These are phyloP conservation scores for Notarius quadriscutis DNA, from an alignment of 2,113 vertebrate genomes.

Conservation along the genomic window DNA sequence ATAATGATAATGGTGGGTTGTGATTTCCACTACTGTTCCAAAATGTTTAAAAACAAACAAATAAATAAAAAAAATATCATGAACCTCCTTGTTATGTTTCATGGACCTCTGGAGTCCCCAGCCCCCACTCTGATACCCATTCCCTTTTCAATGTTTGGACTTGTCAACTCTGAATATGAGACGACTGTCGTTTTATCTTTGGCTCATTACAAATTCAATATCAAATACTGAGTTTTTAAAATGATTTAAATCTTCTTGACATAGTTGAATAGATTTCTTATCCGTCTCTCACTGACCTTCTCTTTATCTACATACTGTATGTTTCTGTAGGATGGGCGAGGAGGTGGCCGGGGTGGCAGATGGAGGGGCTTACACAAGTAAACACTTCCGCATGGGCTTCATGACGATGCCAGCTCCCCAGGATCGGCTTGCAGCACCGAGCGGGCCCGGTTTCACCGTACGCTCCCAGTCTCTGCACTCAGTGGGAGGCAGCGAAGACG, in stretches of 20 bases:
- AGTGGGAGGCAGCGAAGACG: constrained; percentile 85
- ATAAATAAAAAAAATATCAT: background rate
- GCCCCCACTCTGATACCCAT: too few species aligned
- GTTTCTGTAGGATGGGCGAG: constrained; percentile 83
- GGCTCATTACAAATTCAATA: background rate
- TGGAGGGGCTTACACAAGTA: constrained; percentile 80
- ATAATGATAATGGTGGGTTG: background rate
- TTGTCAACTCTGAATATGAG: background rate
- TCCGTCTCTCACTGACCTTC: background rate
- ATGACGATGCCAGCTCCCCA: constrained; percentile 97
- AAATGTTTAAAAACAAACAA: background rate
- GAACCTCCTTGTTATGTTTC: background rate
- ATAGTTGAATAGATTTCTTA: background rate
- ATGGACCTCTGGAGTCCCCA: background rate
- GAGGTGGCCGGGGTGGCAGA: constrained; percentile 84
- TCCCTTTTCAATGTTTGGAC: background rate
- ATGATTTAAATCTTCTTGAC: background rate
- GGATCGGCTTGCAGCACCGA: constrained; percentile 85
- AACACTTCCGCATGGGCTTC: constrained; percentile 95
- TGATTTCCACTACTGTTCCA: background rate
- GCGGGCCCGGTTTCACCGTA: constrained; percentile 86
- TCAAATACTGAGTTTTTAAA: background rate
- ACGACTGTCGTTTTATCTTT: background rate
- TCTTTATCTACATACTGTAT: background rate
- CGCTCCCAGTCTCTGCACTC: constrained; percentile 96